Base-by-base conservation (phyloP, 2,113 vertebrate genomes). In the Neomonachus schauinslandi region DNA sequence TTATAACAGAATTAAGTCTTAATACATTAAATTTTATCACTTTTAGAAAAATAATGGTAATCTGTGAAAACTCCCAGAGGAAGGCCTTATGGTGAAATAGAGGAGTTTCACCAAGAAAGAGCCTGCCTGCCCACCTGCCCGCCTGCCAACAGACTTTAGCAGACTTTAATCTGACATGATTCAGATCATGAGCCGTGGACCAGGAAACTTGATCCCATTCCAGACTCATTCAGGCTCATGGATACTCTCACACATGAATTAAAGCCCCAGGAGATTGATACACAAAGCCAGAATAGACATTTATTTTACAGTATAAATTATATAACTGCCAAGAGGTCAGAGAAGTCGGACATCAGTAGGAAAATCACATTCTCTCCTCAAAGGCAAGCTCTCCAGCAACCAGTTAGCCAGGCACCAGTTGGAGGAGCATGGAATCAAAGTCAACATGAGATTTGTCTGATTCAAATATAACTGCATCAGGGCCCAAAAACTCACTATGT, bases 31-130 rank as follows among this genome's bases (percentile, higher is more conserved):
- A 89, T 77, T 77, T 63, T 55, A 55, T 59, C 59, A 46, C 5
- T 76, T 92, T 63, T 46, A 87, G 69, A 89, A 97, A 95, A 85
- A 46, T 53, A 88, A 82, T 28, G 33, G 55, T 36, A 89, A 80
- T 21, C 72, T 81, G 4, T 46, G 36, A 80, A 96, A 49, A 63
- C 21, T 88, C 33, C 76, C 61, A 12, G 31, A 4, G 2, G 57
- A 69, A 93, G n/a, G 67, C 49, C 21, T 14, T 18, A 49, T 0
- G 33, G 15, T n/a, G 49, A 36, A 4, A 59, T 0, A 2, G 4
- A 49, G 12, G 1, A 12, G 13, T 31, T 53, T 67, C 31, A 7
- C 28, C 19, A 49, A 31, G 19, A 71, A 51, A 76, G 72, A 0
- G 1, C 46, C 74, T 22, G 6, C 49, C 11, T 55, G 42, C 72